Conservation (phyloP, 2,113 vertebrate genomes). For the Hippocampus abdominalis region DNA sequence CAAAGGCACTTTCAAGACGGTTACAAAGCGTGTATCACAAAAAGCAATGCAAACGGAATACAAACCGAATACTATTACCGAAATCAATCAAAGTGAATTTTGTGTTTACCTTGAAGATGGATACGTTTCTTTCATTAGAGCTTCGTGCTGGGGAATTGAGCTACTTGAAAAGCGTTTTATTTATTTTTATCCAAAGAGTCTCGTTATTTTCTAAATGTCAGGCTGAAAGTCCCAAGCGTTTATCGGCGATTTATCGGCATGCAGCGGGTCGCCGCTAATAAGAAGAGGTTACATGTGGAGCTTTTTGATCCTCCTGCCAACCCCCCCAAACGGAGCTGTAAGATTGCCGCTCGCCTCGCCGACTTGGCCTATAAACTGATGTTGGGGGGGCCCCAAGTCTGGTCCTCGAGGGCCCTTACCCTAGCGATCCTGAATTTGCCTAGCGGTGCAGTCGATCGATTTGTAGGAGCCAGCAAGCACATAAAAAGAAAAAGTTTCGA, state of each 20-base stretch:
- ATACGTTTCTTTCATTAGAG: not conserved
- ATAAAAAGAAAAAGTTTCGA: too few relatives aligned
- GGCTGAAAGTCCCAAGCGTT: not conserved
- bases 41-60: not conserved
- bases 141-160: not conserved
- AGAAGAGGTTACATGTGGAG: not conserved
- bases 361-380: too few relatives aligned
- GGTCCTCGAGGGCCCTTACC: too few relatives aligned
- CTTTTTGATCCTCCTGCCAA: not conserved
- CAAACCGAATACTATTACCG: not conserved
- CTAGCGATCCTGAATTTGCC: too few relatives aligned
- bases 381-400: too few relatives aligned
- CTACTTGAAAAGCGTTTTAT: not conserved
- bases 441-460: too few relatives aligned
- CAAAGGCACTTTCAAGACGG: not conserved
- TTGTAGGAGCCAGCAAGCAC: too few relatives aligned
- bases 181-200: too few relatives aligned
- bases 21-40: not conserved
- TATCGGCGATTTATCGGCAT: not conserved
- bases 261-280: not conserved
- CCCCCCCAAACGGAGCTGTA: not conserved
- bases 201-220: not conserved
- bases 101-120: not conserved
- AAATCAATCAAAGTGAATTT: not conserved
- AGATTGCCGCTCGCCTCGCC: not conserved